phyloP scores from a whole-genome alignment of 2,113 vertebrate species.

The Tyrannus savana region DNA sequence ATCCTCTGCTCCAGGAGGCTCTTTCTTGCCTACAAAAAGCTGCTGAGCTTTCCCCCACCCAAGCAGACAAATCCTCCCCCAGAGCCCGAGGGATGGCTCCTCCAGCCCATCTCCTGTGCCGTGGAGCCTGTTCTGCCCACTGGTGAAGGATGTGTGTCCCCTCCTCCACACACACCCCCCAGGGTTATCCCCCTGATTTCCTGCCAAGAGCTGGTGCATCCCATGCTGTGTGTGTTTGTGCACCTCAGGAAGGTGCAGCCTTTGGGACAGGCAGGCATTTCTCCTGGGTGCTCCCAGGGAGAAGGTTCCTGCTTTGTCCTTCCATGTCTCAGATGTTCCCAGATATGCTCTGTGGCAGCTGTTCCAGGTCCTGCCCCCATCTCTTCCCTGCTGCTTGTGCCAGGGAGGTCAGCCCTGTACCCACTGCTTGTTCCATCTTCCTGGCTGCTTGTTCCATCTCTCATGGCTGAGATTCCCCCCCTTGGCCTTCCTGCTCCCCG shows the following conservation, averaged over 20 bases:
- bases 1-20: not conserved
- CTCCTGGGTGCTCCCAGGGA: accelerated
- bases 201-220: accelerated
- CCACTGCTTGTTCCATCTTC: not conserved
- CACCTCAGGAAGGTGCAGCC: not conserved
- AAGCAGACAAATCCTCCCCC: not conserved
- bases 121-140: not conserved
- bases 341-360: not conserved
- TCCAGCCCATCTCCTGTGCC: not conserved
- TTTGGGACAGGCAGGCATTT: not conserved
- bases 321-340: not conserved
- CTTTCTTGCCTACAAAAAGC: not conserved
- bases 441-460: not conserved
- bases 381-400: not conserved
- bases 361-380: not conserved
- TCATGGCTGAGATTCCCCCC: not conserved
- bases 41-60: not conserved
- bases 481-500: not conserved
- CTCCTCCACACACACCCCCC: not conserved
- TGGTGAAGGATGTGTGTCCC: not conserved
- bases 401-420: not conserved
- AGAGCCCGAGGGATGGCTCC: not conserved
- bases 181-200: not conserved
- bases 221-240: accelerated
- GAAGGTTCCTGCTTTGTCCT: not conserved